Percentiles rank a stretch among this genome's conserved stretches.
Evolutionary conservation across 2,113 vertebrate species (phyloP).

Genomic region (Porphyrio hochstetteri): DNA sequence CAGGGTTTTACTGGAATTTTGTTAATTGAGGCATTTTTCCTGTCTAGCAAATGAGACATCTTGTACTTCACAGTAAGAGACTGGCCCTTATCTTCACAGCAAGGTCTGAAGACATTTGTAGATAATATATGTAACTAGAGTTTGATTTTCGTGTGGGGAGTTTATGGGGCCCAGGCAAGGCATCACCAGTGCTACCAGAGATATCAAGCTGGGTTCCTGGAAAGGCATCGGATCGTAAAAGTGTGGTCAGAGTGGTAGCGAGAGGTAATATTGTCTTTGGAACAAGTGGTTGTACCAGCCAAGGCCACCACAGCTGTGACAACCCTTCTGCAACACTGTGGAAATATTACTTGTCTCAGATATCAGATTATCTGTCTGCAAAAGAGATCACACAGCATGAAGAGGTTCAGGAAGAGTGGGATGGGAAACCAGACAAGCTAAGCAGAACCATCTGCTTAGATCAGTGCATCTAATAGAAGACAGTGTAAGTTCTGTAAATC

Average conservation of each 20-base stretch:
- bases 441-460: background rate
- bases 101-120: background rate
- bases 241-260: background rate
- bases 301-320: background rate
- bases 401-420: fast-evolving
- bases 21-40: background rate
- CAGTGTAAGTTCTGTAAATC: background rate
- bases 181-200: background rate
- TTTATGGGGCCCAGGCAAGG: background rate
- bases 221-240: background rate
- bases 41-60: background rate
- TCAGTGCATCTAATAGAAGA: background rate
- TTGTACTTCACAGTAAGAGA: background rate
- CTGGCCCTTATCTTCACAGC: background rate
- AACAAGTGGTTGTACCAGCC: background rate
- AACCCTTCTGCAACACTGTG: background rate
- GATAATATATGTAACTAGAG: background rate
- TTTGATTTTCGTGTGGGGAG: background rate
- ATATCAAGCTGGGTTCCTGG: background rate
- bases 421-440: background rate
- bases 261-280: background rate
- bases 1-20: background rate
- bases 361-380: background rate
- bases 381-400: background rate
- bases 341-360: background rate